Evolutionary conservation across 35 echinoderm and acorn worm species (phyloP).

Genomic region (Anneissia japonica): DNA sequence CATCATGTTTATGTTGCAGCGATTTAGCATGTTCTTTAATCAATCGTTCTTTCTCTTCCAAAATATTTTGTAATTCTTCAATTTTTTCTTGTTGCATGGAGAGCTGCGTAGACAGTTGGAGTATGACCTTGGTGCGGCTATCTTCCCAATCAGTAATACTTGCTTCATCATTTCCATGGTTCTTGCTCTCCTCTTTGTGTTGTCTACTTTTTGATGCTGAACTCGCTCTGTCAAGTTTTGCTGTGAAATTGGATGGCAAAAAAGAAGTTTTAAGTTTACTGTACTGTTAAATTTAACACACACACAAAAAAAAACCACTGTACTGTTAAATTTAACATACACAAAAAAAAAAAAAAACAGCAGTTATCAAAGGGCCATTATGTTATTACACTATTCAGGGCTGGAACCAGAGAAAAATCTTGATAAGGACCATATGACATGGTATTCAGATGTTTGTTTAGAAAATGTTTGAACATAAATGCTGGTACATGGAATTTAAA

Average conservation of each 20-base stretch:
- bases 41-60: constrained; percentile 20
- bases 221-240: constrained; percentile 22
- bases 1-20: not conserved
- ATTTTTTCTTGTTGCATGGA: constrained; percentile 40
- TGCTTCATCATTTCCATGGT: not conserved
- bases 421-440: too few relatives aligned
- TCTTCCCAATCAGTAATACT: constrained; percentile 30
- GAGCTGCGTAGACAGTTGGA: constrained; percentile 47
- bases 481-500: too few relatives aligned
- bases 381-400: too few relatives aligned
- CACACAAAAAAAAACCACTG: too few relatives aligned
- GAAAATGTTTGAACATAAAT: too few relatives aligned
- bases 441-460: too few relatives aligned
- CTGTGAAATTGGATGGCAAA: not conserved
- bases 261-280: too few relatives aligned
- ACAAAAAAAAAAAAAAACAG: too few relatives aligned
- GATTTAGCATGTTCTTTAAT: constrained; percentile 11
- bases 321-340: too few relatives aligned
- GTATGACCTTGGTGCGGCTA: constrained; percentile 44
- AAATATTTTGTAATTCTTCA: constrained; percentile 16
- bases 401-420: too few relatives aligned
- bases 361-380: too few relatives aligned
- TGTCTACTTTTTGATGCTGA: constrained; percentile 7
- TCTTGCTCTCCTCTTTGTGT: not conserved
- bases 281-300: too few relatives aligned